phyloP scores from a whole-genome alignment of 2,113 vertebrate genomes.

The Xenopus borealis region DNA sequence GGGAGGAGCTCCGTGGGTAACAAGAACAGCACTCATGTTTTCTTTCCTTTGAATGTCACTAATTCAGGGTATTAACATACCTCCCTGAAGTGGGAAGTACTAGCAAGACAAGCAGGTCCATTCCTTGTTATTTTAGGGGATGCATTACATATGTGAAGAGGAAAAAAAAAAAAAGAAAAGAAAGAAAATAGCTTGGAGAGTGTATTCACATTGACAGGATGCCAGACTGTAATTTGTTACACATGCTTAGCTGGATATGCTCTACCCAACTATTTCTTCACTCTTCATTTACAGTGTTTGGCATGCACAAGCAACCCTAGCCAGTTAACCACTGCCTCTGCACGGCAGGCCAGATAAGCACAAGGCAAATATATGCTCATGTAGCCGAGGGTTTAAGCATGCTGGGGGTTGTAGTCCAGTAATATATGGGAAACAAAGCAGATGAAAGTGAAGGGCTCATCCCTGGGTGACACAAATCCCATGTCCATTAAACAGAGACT shows the following conservation, averaged over 20 bases:
- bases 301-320: background rate
- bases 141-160: background rate
- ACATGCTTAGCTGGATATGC: constrained; percentile 37
- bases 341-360: too few species aligned
- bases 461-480: too few species aligned
- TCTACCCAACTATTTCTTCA: constrained; percentile 28
- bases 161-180: too few species aligned
- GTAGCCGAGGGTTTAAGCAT: too few species aligned
- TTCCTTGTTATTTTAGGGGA: constrained; percentile 35
- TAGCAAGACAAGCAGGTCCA: constrained; percentile 30
- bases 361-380: too few species aligned
- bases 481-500: too few species aligned
- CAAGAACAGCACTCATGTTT: constrained; percentile 24
- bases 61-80: constrained; percentile 18
- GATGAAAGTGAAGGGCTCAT: too few species aligned
- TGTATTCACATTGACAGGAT: constrained; percentile 26
- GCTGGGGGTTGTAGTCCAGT: too few species aligned
- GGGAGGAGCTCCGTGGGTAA: background rate
- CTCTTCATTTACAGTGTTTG: constrained; percentile 37
- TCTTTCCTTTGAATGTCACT: constrained; percentile 24
- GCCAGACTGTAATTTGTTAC: constrained; percentile 42
- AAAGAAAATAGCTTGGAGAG: constrained; percentile 6
- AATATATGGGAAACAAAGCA: too few species aligned
- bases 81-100: constrained; percentile 31
- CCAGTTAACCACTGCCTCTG: too few species aligned